Base-by-base conservation (phyloP, 2,113 vertebrate genomes). In the Tragelaphus buxtoni region DNA sequence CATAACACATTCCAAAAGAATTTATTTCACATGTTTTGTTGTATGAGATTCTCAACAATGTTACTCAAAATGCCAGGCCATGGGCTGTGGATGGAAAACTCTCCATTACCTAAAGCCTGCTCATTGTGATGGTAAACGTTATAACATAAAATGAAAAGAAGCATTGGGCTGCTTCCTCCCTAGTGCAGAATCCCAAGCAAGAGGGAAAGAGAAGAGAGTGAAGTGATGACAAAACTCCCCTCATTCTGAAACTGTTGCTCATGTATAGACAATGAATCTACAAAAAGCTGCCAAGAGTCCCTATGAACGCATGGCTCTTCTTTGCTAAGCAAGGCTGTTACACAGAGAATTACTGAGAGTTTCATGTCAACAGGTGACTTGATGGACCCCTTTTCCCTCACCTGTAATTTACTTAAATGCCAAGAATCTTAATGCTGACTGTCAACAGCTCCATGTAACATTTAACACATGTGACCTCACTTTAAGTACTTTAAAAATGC, bases 401-500 rank as follows among this genome's bases (percentile, higher is more conserved):
- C 83, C 58, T 0, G 1, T 86, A 96, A 98, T 97, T 97, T 92
- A 79, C 65, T 96, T 94, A 97, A 97, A 96, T 97, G 97, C 55
- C 96, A 97, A 95, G 96, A 97, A 74, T 55, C 56, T 90, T 85
- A 84, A 61, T 2, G 26, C 88, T 53, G 53, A 7, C 72, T 80
- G 47, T 88, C 88, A 95, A 76, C 32, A 49, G 74, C 88, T 80
- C 81, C 85, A 9, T 3, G 55, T 81, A 96, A 72, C 91, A 85
- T 95, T 96, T 97, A 93, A 81, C 49, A 20, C 9, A 0, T 4
- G 16, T 88, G 96, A 94, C 97, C 96, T 96, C 81, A 81, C 95
- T 60, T 81, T 95, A 97, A 97, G 96, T 97, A 79, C 87, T 93
- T 97, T 97, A 69, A 93, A 96, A 97, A 94, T 35, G 55, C 84